Evolutionary conservation across 2,113 vertebrate genomes (phyloP).

Genomic region (Nanger granti): DNA sequence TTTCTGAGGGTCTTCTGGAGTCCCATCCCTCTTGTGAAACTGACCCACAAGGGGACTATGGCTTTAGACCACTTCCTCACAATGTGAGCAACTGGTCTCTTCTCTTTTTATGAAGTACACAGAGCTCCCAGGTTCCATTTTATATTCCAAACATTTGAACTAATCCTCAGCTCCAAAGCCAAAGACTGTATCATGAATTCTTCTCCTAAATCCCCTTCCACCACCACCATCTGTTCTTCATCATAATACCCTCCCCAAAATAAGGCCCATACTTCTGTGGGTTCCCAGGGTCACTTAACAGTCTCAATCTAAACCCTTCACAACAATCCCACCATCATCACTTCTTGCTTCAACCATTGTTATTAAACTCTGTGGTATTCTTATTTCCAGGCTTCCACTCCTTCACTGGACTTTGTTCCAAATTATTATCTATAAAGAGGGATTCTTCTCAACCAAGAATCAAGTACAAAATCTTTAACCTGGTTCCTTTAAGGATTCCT

Average conservation of each 20-base stretch:
- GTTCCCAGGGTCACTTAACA: background rate
- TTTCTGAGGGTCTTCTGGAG: background rate
- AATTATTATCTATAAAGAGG: background rate
- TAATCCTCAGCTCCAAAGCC: background rate
- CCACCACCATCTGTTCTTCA: background rate
- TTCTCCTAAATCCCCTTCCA: background rate
- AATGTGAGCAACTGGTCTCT: background rate
- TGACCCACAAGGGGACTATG: background rate
- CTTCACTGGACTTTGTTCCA: background rate
- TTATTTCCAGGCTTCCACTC: background rate
- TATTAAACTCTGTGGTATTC: background rate
- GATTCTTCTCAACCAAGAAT: conserved; percentile 10
- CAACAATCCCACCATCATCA: background rate
- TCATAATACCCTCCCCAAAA: background rate
- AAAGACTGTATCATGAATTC: background rate
- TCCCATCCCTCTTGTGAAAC: background rate
- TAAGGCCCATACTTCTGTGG: background rate
- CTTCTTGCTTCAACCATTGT: background rate
- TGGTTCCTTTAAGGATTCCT: background rate
- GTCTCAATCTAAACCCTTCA: background rate
- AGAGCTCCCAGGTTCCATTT: background rate
- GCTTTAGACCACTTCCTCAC: background rate
- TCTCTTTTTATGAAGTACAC: background rate
- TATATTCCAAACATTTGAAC: background rate
- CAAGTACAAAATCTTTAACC: background rate